Evolutionary conservation across 2,113 vertebrate species (phyloP).

Genomic region (Dicrurus megarhynchus): DNA sequence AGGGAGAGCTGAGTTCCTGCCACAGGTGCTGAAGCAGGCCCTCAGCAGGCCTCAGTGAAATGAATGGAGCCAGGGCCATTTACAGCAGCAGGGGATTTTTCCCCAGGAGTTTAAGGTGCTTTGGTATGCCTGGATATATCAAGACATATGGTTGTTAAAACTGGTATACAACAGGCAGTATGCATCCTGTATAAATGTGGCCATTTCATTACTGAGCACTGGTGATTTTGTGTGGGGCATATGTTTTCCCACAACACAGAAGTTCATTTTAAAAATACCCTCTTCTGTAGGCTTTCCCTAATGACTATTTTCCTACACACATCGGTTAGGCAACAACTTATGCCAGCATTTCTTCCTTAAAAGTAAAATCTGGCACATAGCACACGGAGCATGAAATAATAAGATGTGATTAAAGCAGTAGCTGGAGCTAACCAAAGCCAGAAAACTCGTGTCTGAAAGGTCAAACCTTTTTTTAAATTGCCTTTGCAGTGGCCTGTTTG

Average conservation of each 20-base stretch:
- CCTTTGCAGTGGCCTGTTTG: background rate
- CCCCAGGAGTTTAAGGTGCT: background rate
- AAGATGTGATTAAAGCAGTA: constrained; percentile 11
- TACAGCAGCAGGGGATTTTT: background rate
- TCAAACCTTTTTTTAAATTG: background rate
- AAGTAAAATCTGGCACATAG: background rate
- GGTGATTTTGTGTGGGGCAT: background rate
- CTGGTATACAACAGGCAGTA: background rate
- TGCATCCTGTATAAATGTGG: background rate
- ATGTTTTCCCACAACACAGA: constrained; percentile 32
- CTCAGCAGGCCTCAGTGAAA: background rate
- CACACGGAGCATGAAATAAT: background rate
- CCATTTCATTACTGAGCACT: background rate
- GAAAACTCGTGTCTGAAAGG: constrained; percentile 11
- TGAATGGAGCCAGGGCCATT: background rate
- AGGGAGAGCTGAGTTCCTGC: background rate
- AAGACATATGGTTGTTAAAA: background rate
- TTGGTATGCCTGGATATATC: background rate
- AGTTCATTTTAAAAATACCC: constrained; percentile 54
- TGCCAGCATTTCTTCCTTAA: constrained; percentile 19
- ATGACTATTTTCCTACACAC: background rate
- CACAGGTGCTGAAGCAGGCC: background rate
- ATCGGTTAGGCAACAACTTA: background rate
- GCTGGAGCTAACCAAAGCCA: background rate
- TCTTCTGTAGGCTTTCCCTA: background rate